Evolutionary conservation across 2,113 vertebrate genomes (phyloP), one percentile per base, ranked within the genome.

Genomic region (Thunnus thynnus): DNA sequence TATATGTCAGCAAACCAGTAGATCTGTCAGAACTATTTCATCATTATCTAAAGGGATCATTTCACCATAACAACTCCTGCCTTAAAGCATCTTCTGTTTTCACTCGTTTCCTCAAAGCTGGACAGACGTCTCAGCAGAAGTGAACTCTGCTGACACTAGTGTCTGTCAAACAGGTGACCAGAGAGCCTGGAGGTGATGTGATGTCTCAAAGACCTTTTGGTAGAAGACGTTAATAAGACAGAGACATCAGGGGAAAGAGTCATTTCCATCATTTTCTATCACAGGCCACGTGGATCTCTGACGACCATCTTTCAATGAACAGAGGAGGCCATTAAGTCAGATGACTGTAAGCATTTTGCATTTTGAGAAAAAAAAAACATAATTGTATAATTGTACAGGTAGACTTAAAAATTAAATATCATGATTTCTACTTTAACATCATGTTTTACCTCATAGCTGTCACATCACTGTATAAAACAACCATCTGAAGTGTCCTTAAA

Each of bases 401-500:
- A 41, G 36, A 41, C 36, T 41, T 41, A 9, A 10, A 41, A 41
- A 6, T 41, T 41, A 41, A 41, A 41, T 1, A 10, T 36, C 5
- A 13, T 14, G 11, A 36, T 60, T 80, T 61, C 68, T 14, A 13
- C 30, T n/a, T 56, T 47, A 57, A 70, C 11, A 18, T 70, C 41
- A 47, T 50, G 20, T 52, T 54, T 20, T 85, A 72, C 27, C 63
- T 80, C 76, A 79, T 14, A 55, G 62, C 25, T 61, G 36, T 54
- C 83, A 54, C 48, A 56, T 60, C 3, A 22, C 20, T 72, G 60
- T 51, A 61, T 44, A 69, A 51, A 46, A 41, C 10, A 78, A 22
- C 47, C 55, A 83, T 58, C 70, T 66, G 1, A 92, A 91, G 91
- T 92, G 89, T 73, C 89, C 91, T 91, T 91, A 87, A 60, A 78